A percentile compares a stretch with the other conserved stretches of the same genome.
These are phyloP conservation scores for Rhopalosiphum maidis DNA, from an alignment of 1,140 invertebrate species.

Conservation along the genomic window DNA sequence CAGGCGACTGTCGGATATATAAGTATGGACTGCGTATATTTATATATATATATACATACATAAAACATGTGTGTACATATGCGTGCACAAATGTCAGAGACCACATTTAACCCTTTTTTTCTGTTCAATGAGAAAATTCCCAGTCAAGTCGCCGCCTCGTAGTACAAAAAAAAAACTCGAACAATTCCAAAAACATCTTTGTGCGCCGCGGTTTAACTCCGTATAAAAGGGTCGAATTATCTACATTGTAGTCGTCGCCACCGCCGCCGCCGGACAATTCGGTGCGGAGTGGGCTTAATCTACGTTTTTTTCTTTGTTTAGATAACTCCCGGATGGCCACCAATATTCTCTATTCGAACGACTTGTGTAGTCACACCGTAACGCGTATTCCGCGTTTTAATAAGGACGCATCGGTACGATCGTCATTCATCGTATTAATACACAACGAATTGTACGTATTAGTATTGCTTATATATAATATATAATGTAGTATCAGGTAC, in stretches of 20 bases:
- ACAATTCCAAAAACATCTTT: slow-evolving; percentile 8
- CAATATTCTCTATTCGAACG: background rate
- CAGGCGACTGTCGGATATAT: background rate
- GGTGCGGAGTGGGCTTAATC: background rate
- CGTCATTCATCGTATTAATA: too few relatives aligned
- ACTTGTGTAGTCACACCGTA: background rate
- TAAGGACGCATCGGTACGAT: background rate
- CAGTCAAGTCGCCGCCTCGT: background rate
- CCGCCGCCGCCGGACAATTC: background rate
- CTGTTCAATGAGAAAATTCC: background rate
- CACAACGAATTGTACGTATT: too few relatives aligned
- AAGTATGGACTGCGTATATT: too few relatives aligned
- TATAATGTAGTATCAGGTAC: too few relatives aligned
- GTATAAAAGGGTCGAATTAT: slow-evolving; percentile 23
- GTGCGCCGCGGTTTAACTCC: background rate
- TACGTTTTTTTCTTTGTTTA: background rate
- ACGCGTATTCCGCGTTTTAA: background rate
- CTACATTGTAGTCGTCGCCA: background rate
- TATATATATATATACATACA: background rate
- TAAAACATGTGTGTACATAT: background rate
- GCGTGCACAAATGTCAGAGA: background rate
- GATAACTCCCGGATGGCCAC: background rate
- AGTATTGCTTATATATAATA: too few relatives aligned
- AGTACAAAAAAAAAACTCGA: background rate
- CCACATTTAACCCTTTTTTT: slow-evolving; percentile 26